Conservation (phyloP, 2,888 invertebrate genomes). For the Mimumesa dahlbomi region DNA sequence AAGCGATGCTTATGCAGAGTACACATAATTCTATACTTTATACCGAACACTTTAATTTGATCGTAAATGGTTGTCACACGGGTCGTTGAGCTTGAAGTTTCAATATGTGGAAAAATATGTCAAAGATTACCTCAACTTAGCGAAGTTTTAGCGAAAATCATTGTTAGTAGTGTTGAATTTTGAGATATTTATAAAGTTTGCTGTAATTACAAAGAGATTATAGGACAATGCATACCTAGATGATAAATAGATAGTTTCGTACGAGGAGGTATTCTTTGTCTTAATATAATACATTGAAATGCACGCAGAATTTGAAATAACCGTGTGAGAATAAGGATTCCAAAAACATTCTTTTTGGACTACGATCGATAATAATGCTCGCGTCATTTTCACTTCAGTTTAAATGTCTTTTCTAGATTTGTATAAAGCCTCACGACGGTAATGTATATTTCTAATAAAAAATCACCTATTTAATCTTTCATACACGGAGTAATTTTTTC, state of each 20-base stretch:
- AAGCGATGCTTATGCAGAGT: constrained; percentile 17
- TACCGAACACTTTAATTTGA: constrained; percentile 17
- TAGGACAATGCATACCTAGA: constrained; percentile 20
- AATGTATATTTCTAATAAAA: constrained; percentile 76
- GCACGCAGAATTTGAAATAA: constrained; percentile 5
- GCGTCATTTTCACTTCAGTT: constrained; percentile 56
- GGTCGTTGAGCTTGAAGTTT: constrained; percentile 23
- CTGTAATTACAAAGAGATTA: constrained; percentile 43
- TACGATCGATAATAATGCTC: constrained; percentile 29
- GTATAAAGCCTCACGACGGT: constrained; percentile 68
- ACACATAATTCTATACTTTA: constrained; percentile 8
- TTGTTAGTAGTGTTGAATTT: constrained; percentile 65
- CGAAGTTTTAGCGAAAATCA: constrained; percentile 29
- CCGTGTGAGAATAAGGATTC: constrained; percentile 2
- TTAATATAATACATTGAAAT: constrained; percentile 19
- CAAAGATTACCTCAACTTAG: constrained; percentile 32
- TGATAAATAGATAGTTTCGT: constrained; percentile 37
- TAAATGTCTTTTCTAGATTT: constrained; percentile 69
- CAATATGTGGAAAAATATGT: constrained; percentile 31
- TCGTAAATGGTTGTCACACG: background rate
- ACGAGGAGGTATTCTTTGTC: constrained; percentile 22
- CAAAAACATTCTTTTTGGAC: constrained; percentile 2
- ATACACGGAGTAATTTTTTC: background rate
- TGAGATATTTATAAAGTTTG: constrained; percentile 65
- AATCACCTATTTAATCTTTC: constrained; percentile 58